These are phyloP conservation scores for Sinohyriopsis cumingii DNA, from an alignment of 2,888 invertebrate genomes.

Conservation along the genomic window DNA sequence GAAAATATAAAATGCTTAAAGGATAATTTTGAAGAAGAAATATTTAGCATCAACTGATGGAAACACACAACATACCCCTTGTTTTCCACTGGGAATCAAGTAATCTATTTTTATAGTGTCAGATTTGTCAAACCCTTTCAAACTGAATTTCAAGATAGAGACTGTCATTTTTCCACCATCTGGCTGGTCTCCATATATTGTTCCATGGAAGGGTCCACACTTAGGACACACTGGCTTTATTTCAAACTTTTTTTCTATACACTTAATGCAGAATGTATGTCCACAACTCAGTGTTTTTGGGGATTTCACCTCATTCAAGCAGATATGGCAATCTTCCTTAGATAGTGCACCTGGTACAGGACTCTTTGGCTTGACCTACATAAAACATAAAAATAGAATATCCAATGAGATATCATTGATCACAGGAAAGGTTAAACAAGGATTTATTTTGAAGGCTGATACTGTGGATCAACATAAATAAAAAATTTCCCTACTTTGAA, in stretches of 20 bases:
- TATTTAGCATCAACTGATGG: too few relatives aligned
- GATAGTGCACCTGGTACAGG: too few relatives aligned
- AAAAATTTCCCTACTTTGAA: too few relatives aligned
- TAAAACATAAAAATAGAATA: too few relatives aligned
- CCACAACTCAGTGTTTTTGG: conserved; percentile 31
- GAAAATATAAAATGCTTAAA: too few relatives aligned
- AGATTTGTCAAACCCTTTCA: conserved; percentile 27
- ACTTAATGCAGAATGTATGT: conserved; percentile 30
- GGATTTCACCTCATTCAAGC: conserved; percentile 20
- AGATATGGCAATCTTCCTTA: conserved; percentile 27
- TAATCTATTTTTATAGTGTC: conserved; percentile 40
- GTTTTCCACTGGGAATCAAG: conserved; percentile 42
- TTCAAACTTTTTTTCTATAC: too few relatives aligned
- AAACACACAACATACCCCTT: conserved; percentile 35
- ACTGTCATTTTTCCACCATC: conserved; percentile 25
- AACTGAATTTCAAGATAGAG: background rate
- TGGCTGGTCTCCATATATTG: conserved; percentile 34
- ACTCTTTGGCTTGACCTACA: too few relatives aligned
- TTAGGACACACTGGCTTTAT: conserved; percentile 70
- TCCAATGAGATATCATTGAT: too few relatives aligned
- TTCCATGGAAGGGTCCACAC: conserved; percentile 55
- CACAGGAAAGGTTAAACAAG: too few relatives aligned
- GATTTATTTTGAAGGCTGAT: too few relatives aligned
- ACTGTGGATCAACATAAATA: too few relatives aligned
- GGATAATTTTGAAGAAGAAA: too few relatives aligned